Conservation (phyloP, 1,140 invertebrate species). For the Globodera rostochiensis region DNA sequence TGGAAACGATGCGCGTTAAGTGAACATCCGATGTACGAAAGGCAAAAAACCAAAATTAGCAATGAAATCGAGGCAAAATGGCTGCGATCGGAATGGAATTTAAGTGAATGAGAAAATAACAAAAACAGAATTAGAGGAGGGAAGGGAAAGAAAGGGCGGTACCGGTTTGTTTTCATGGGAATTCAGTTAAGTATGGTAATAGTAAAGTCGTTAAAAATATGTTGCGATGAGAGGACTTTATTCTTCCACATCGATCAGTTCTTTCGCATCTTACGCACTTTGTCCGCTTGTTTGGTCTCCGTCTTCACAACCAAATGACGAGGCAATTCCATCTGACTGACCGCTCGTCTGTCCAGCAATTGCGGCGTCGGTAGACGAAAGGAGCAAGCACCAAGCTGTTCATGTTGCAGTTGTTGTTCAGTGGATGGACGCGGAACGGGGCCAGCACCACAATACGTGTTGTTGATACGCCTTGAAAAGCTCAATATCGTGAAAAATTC, state of each 20-base stretch:
- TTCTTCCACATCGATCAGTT: background rate
- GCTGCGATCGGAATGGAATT: background rate
- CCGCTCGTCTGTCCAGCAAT: conserved; percentile 8
- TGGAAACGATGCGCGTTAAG: background rate
- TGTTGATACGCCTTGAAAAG: conserved; percentile 19
- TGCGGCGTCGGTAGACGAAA: background rate
- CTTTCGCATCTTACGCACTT: background rate
- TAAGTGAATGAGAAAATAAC: background rate
- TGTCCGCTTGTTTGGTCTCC: conserved; percentile 30
- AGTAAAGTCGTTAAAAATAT: background rate
- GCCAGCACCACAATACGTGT: conserved; percentile 27
- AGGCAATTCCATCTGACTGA: conserved; percentile 27
- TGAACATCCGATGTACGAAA: background rate
- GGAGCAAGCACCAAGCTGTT: background rate
- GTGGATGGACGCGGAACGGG: conserved; percentile 7
- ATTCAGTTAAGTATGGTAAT: background rate
- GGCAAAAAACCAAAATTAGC: background rate
- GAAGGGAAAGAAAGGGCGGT: background rate
- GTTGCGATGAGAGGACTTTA: background rate
- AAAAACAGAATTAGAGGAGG: background rate
- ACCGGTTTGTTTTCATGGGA: background rate
- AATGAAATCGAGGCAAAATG: conserved; percentile 7
- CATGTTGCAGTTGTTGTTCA: background rate
- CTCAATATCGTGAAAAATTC: background rate
- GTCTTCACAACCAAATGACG: conserved; percentile 40